These are phyloP conservation scores for Agapornis roseicollis DNA, from an alignment of 2,113 vertebrate species.

Conservation along the genomic window DNA sequence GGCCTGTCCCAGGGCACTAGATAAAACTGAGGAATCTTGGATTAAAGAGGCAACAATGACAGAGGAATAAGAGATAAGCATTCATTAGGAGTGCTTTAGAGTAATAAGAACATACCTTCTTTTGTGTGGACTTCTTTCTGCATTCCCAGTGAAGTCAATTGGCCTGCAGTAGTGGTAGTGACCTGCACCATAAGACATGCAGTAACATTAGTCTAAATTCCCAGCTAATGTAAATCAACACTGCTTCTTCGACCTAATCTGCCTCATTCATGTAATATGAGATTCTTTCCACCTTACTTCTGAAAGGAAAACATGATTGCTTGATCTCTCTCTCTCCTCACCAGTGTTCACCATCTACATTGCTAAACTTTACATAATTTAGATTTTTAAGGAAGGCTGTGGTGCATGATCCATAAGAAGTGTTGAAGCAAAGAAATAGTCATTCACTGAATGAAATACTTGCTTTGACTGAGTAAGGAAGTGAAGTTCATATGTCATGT, in stretches of 20 bases:
- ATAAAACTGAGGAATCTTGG: neutral
- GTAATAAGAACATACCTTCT: neutral
- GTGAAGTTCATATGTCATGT: neutral
- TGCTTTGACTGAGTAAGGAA: neutral
- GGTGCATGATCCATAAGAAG: neutral
- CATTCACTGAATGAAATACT: neutral
- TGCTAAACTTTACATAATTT: neutral
- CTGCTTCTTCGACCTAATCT: neutral
- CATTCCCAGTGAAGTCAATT: neutral
- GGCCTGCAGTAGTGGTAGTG: neutral
- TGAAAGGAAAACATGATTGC: neutral
- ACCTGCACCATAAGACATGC: neutral
- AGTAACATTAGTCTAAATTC: neutral
- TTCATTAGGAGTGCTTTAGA: neutral
- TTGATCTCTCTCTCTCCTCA: neutral
- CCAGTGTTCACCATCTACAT: neutral
- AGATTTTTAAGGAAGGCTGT: neutral
- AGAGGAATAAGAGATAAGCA: neutral
- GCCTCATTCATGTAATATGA: neutral
- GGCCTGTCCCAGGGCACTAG: neutral
- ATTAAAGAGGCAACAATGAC: neutral
- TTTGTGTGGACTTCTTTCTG: neutral
- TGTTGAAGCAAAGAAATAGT: neutral
- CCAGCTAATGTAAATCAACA: neutral
- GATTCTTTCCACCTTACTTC: neutral